These are phyloP conservation scores for Sitta carolinensis DNA, from an alignment of 2,797 vertebrate species.

Conservation along the genomic window DNA sequence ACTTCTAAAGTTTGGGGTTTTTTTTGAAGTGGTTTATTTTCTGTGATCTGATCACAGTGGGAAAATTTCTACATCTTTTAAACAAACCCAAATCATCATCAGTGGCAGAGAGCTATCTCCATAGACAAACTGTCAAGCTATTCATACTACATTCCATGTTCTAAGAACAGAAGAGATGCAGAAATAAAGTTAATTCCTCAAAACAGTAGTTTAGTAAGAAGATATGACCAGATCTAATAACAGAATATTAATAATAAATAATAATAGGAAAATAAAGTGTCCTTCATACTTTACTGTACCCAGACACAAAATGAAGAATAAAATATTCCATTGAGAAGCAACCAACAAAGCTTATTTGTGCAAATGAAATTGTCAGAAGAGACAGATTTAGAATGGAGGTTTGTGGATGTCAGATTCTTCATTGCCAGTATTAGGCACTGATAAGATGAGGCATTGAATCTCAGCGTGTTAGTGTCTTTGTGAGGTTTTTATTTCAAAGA, in stretches of 20 bases:
- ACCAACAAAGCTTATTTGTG: conserved; percentile 5
- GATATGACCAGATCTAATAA: neutral
- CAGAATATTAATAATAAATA: neutral
- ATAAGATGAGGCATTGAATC: conserved; percentile 28
- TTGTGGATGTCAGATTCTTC: conserved; percentile 50
- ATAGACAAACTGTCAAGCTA: neutral
- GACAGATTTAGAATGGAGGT: neutral
- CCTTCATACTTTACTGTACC: neutral
- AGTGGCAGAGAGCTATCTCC: neutral
- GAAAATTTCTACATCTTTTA: neutral
- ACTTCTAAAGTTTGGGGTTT: neutral
- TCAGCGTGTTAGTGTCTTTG: conserved; percentile 50
- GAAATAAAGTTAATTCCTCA: neutral
- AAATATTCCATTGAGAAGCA: neutral
- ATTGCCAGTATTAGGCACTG: neutral
- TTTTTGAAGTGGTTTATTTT: neutral
- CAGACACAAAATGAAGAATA: neutral
- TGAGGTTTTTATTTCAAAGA: conserved; percentile 58
- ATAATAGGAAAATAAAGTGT: neutral
- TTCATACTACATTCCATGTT: neutral
- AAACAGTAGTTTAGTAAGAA: neutral
- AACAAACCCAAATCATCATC: neutral
- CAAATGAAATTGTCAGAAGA: conserved; percentile 20
- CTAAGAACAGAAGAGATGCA: neutral
- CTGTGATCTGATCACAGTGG: neutral